Evolutionary conservation across 1,140 invertebrate genomes (phyloP), one percentile per base, ranked within the genome.

Genomic region (silkworm (Bombyx mori)): DNA sequence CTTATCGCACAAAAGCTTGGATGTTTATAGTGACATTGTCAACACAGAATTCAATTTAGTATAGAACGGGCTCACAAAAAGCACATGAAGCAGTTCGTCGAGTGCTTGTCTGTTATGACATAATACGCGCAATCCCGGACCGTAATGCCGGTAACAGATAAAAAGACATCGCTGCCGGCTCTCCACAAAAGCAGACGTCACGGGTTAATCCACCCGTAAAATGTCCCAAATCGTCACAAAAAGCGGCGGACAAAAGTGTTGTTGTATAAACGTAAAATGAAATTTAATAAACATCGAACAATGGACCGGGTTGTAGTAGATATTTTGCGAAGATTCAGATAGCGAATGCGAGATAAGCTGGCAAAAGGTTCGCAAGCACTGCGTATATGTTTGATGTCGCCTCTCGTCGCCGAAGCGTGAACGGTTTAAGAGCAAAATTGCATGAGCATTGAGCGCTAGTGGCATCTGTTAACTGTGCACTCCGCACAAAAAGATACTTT

Each of bases 221-320:
- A 85, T 87, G 82, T 87, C 84, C 79, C 84, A 80, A 80, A 82
- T 74, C 66, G 70, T 60, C 56, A 82, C 71, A 85, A 86, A 84
- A 87, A 85, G 71, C 67, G 64, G 66, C 79, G 79, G 83, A 85
- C 80, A 82, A 82, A 78, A 86, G 82, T 84, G 83, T 85, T 85
- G 83, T 83, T 79, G 78, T 82, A 87, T 81, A 73, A 83, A 82
- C 74, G 73, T 82, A 85, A 86, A 87, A 87, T 87, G 78, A 87
- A 87, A 84, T 87, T 87, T 87, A 87, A 87, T 87, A 87, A 87
- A 85, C 79, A 80, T 73, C 60, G 66, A 57, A 87, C 78, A 87
- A 87, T 82, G 62, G 75, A 61, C 56, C 51, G 62, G 69, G 63
- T 73, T 77, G 26, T 35, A 81, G 77, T 78, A 81, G 81, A 83